Base-by-base conservation (phyloP, 2,888 invertebrate genomes). In the Agrotis exclamationis region DNA sequence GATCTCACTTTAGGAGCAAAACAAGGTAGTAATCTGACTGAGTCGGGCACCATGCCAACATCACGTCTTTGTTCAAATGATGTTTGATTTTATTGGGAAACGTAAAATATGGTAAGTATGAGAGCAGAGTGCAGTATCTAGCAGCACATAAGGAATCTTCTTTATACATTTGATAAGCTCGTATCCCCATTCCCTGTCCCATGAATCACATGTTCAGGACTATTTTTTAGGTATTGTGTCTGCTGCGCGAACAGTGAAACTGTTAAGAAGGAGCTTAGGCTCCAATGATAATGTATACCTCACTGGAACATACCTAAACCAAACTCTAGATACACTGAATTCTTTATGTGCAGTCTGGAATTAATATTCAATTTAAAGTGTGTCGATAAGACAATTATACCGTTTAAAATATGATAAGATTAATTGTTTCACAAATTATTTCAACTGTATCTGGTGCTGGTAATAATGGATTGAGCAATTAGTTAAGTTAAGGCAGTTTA, bases 41-140 rank as follows among this genome's bases (percentile, higher is more conserved):
- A 70, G 56, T 24, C 45, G 67, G 83, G 83, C 80, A 65, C 53
- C 39, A 11, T 70, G 80, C 76, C 80, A 80, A 74, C 22, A 51
- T 22, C 50, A 67, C 75, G 54, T 70, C 75, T 73, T 69, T 82
- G 82, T 79, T 82, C 69, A 63, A 65, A 54, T 63, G 64, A 70
- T 68, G 67, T 67, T 79, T 70, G 63, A 70, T 70, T 79, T 74
- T 57, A 80, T 77, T 69, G 79, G 63, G 44, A 59, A 70, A 47
- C 54, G 45, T 67, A 67, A 53, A 59, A 63, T 39, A 59, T 45
- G 47, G 50, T 71, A 48, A 24, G 54, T 71, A 48, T 33, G 54
- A 62, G n/a, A 48, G 33, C 14, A 44, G 48, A 58, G 22, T 69
- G 45, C 33, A 22, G 16, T 22, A 48, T 16, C 18, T 60, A 48